phyloP scores from a whole-genome alignment of 2,113 vertebrate species.

The Bujurquina vittata region DNA sequence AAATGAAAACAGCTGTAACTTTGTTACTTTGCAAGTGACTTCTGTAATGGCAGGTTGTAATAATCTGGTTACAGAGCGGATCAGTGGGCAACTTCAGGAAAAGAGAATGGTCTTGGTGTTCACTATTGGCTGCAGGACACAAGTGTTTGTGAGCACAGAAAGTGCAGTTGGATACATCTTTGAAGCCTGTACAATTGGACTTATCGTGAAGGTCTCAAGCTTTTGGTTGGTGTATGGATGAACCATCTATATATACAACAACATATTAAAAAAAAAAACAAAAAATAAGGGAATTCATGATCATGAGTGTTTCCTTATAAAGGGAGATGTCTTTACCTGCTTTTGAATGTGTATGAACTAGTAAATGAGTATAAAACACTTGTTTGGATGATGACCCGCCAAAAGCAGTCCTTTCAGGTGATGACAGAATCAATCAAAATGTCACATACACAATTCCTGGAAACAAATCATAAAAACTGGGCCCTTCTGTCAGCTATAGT shows the following conservation, averaged over 20 bases:
- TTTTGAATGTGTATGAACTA: background rate
- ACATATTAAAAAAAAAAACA: conserved; percentile 84
- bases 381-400: background rate
- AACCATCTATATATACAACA: conserved; percentile 94
- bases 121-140: conserved; percentile 85
- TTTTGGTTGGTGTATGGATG: conserved; percentile 89
- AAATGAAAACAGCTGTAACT: conserved; percentile 87
- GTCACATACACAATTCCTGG: background rate
- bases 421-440: background rate
- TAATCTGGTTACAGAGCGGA: conserved; percentile 84
- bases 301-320: conserved; percentile 53
- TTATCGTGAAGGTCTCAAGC: conserved; percentile 86
- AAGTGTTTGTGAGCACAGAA: conserved; percentile 87
- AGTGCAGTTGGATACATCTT: conserved; percentile 82
- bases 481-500: no score
- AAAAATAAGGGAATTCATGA: conserved; percentile 64
- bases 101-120: conserved; percentile 86
- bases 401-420: background rate
- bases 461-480: no score
- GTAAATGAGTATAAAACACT: background rate
- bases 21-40: conserved; percentile 85
- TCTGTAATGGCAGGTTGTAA: conserved; percentile 89
- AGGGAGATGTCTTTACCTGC: background rate
- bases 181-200: conserved; percentile 91
- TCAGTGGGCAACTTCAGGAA: conserved; percentile 82